phyloP scores from a whole-genome alignment of 2,888 invertebrate genomes.

The Synergus laeviventris region DNA sequence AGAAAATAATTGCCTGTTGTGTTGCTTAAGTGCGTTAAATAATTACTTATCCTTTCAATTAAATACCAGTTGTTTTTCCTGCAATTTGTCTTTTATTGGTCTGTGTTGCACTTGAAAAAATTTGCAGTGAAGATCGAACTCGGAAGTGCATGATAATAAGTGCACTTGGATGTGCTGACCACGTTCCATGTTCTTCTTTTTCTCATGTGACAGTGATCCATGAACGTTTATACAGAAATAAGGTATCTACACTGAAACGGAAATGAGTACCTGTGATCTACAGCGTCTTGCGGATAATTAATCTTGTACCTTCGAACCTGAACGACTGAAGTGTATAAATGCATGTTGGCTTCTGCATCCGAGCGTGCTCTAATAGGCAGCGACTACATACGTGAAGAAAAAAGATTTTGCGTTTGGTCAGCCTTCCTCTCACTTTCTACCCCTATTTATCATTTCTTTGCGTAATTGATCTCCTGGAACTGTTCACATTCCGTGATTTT shows the following conservation, averaged over 20 bases:
- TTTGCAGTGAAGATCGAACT: background rate
- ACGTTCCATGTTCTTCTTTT: background rate
- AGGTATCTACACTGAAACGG: background rate
- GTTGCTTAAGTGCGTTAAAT: background rate
- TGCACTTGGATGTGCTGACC: background rate
- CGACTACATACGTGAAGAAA: background rate
- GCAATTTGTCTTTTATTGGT: slow-evolving; percentile 1
- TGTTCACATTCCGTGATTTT: background rate
- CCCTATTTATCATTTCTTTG: slow-evolving; percentile 1
- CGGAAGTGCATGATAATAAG: background rate
- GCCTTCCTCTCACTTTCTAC: slow-evolving; percentile 7
- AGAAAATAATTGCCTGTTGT: too few relatives aligned
- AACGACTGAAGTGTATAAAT: background rate
- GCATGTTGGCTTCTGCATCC: slow-evolving; percentile 1
- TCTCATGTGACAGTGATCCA: background rate
- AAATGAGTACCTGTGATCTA: background rate
- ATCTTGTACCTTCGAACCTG: background rate
- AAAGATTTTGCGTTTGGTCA: slow-evolving; percentile 1
- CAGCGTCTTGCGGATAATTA: background rate
- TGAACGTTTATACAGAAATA: background rate
- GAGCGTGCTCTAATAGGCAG: background rate
- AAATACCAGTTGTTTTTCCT: background rate
- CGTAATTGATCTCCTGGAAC: background rate
- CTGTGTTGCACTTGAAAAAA: background rate
- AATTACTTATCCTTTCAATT: background rate